Percentiles rank a stretch among this genome's conserved stretches.
Conservation (phyloP, 2,113 vertebrate genomes). For the Dermatemys mawii region DNA sequence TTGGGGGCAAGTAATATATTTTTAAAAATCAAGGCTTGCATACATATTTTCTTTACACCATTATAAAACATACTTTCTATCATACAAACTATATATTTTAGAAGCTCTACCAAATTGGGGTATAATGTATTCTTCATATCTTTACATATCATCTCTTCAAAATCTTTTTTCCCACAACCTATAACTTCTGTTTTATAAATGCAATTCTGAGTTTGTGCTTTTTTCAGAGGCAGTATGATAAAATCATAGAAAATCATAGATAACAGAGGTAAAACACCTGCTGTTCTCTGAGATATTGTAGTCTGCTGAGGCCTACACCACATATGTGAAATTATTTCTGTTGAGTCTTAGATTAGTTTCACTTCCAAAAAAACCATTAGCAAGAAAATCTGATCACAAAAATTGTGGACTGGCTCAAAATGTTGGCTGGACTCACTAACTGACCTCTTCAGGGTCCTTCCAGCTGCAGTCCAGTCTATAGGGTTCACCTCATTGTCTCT, state of each 20-base stretch:
- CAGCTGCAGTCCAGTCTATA: not conserved
- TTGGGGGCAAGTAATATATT: not conserved
- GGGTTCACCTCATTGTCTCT: not conserved
- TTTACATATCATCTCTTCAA: not conserved
- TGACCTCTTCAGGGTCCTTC: no score
- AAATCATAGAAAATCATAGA: no score
- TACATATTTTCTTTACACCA: accelerated
- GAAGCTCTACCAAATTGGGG: not conserved
- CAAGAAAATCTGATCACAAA: not conserved
- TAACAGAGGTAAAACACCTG: not conserved
- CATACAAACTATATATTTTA: accelerated
- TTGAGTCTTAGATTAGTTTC: accelerated
- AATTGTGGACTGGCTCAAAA: not conserved
- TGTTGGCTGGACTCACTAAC: no score
- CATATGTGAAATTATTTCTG: accelerated
- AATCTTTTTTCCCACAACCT: not conserved
- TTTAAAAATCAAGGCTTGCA: not conserved
- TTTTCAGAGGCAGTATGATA: not conserved
- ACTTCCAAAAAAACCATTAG: not conserved
- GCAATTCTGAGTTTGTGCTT: not conserved
- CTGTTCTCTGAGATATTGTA: not conserved
- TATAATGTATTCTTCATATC: not conserved
- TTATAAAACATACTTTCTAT: not conserved
- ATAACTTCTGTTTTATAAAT: accelerated
- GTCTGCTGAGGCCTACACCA: accelerated